Base-by-base conservation (phyloP, 1,140 invertebrate species). In the Dysdera silvatica region DNA sequence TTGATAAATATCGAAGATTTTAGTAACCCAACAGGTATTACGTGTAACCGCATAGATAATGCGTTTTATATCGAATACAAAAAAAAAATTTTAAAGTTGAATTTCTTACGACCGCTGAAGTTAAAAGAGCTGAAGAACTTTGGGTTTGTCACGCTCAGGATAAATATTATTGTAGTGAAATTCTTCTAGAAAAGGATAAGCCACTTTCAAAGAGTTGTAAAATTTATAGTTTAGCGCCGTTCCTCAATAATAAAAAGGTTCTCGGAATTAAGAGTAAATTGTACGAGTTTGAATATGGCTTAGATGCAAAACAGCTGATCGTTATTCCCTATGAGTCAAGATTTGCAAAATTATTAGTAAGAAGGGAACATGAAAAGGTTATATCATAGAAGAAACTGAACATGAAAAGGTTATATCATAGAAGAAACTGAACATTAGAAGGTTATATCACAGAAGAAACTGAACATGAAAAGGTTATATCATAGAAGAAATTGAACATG, bases 341-440 rank as follows among this genome's bases (percentile, higher is more conserved):
- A n/a, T 14, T 61, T 10, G 26, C 54, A 2, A 23, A 51, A 53
- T 35, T 61, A 8, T 48, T 43, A 14, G 33, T n/a, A 41, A 52
- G 59, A 51, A 18, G 51, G n/a, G 20, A 45, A 16, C 3, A 41
- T 45, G 47, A 26, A 8, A 33, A 51, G 1, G 20, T 61, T 18
- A 16, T 48, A 40, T 18, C 29, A n/a, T 20, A 3, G 14, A 48
- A 61, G 35, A 61, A 54, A 31, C 35, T 61, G 10, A 18, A 53
- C 7, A 20, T 31, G 7, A 24, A 48, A 3, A 61, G 54, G 16
- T 14, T 6, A 6, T 37, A 54, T 23, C 59, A 43, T 33, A 20
- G 53, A 0, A 54, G 40, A 16, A 16, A 45, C 7, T 35, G 53
- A 14, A 31, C 33, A 14, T 53, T 45, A 10, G 20, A 54, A 24